Percentiles rank a stretch among this genome's conserved stretches.
These are phyloP conservation scores for Dissostichus mawsoni DNA, from an alignment of 2,113 vertebrate genomes.

Conservation along the genomic window DNA sequence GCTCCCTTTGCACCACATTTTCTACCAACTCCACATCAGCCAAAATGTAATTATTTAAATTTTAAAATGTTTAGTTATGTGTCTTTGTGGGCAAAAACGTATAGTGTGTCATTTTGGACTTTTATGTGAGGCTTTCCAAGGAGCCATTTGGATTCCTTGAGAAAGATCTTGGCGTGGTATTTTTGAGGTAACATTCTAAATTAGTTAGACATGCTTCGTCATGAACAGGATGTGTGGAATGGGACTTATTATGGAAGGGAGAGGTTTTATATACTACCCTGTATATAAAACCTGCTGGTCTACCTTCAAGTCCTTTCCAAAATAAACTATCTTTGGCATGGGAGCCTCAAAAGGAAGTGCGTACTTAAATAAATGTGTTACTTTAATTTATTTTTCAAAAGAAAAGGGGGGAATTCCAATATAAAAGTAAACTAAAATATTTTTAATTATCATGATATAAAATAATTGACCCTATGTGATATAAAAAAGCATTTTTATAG, in stretches of 20 bases:
- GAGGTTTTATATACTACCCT: neutral
- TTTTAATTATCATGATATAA: neutral
- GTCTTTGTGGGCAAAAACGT: neutral
- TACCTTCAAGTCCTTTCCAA: neutral
- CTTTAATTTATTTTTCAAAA: neutral
- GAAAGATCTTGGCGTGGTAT: slow-evolving; percentile 2
- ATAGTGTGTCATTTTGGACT: slow-evolving; percentile 20
- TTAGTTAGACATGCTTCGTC: neutral
- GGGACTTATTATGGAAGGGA: neutral
- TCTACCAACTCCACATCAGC: slow-evolving; percentile 1
- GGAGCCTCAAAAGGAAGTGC: neutral
- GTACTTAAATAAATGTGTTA: neutral
- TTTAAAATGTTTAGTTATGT: neutral
- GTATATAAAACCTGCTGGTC: slow-evolving; percentile 16
- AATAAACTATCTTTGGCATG: neutral
- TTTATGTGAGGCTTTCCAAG: slow-evolving; percentile 40
- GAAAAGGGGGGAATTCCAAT: neutral
- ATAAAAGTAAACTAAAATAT: neutral
- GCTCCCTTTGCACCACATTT: neutral
- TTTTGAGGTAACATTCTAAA: slow-evolving; percentile 4
- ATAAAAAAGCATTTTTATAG: neutral
- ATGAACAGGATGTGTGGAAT: slow-evolving; percentile 14
- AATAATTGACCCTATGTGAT: neutral
- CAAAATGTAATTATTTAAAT: neutral
- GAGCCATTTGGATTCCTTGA: slow-evolving; percentile 21